Percentiles rank a stretch among this genome's conserved stretches.
Conservation (phyloP, 2,113 vertebrate genomes). For the Calonectris borealis region DNA sequence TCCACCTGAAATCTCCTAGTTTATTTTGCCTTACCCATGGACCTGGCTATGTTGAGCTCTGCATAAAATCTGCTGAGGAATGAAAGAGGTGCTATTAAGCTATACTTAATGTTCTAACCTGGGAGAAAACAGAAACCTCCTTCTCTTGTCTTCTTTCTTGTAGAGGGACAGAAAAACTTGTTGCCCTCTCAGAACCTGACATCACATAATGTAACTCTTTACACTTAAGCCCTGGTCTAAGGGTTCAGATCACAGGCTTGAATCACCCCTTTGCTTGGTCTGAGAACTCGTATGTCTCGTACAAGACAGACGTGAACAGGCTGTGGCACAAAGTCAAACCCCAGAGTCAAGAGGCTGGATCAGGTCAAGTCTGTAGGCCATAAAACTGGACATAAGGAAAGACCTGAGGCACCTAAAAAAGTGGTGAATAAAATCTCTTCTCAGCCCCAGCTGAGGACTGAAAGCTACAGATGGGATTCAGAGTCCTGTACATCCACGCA, state of each 20-base stretch:
- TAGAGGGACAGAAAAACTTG: neutral
- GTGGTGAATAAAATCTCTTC: neutral
- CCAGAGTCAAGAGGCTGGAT: neutral
- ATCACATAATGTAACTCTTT: neutral
- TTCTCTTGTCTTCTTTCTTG: neutral
- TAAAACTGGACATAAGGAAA: neutral
- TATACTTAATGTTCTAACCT: neutral
- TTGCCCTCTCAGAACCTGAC: neutral
- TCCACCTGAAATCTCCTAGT: neutral
- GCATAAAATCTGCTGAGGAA: neutral
- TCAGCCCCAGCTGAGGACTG: neutral
- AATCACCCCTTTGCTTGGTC: neutral
- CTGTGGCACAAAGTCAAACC: neutral
- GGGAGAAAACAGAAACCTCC: neutral
- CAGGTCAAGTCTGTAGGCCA: neutral
- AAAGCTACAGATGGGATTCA: neutral
- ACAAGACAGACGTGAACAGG: neutral
- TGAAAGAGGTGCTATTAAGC: neutral
- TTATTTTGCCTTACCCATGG: neutral
- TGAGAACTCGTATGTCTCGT: neutral
- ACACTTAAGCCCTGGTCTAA: neutral
- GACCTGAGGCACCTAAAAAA: neutral
- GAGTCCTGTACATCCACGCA: neutral
- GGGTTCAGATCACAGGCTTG: neutral
- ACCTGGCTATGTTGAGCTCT: neutral